Percentiles rank a stretch among this genome's conserved stretches.
Conservation (phyloP, 2,113 vertebrate genomes). For the Zingel zingel region DNA sequence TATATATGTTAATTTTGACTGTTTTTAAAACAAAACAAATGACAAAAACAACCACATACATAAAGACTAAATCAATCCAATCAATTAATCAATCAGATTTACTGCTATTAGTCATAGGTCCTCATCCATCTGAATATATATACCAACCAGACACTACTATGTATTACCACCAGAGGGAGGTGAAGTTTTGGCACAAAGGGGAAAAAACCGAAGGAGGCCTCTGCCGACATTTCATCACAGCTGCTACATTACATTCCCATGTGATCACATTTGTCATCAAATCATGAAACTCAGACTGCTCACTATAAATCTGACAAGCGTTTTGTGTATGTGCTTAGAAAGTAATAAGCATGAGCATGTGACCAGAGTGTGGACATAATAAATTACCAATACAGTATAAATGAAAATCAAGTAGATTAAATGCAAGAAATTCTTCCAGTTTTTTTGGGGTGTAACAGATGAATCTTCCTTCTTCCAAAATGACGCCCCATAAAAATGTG, state of each 20-base stretch:
- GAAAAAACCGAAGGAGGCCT: slow-evolving; percentile 33
- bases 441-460: background rate
- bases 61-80: background rate
- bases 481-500: background rate
- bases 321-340: background rate
- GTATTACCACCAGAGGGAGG: slow-evolving; percentile 71
- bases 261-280: slow-evolving; percentile 5
- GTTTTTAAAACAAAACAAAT: background rate
- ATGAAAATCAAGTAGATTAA: background rate
- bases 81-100: background rate
- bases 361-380: background rate
- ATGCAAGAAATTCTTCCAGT: background rate
- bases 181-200: slow-evolving; percentile 57
- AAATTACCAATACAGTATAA: background rate
- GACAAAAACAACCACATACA: background rate
- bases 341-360: background rate
- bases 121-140: background rate
- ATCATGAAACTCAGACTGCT: background rate
- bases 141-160: slow-evolving; percentile 7
- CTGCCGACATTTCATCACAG: slow-evolving; percentile 66
- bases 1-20: background rate
- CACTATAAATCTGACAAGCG: background rate
- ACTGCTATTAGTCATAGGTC: background rate
- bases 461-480: background rate
- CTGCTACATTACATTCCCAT: slow-evolving; percentile 35